Evolutionary conservation across 2,888 invertebrate genomes (phyloP).

Genomic region (Syrista parreyssii): DNA sequence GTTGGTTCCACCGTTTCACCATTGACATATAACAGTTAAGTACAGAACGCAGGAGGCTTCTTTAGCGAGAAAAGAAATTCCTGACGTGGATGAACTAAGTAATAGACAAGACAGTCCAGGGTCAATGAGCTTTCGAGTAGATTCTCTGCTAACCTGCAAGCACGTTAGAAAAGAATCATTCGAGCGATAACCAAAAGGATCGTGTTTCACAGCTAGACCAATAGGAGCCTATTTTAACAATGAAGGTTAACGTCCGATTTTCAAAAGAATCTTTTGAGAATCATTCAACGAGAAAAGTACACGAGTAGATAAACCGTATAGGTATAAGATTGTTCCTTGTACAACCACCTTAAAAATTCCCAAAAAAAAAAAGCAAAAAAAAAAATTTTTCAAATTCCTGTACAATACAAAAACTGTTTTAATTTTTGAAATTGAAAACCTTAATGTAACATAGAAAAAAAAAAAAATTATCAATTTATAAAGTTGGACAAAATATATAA

Average conservation of each 20-base stretch:
- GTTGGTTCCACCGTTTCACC: not conserved
- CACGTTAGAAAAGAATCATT: not conserved
- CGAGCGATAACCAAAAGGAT: not conserved
- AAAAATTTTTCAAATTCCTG: too few relatives aligned
- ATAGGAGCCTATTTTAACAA: not conserved
- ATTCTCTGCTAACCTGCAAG: not conserved
- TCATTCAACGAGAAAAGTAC: not conserved
- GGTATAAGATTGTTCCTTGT: not conserved
- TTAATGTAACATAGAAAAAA: too few relatives aligned
- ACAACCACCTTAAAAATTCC: not conserved
- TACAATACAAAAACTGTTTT: too few relatives aligned
- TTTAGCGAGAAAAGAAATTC: not conserved
- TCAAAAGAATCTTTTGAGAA: not conserved
- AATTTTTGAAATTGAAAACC: too few relatives aligned
- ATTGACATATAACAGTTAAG: not conserved
- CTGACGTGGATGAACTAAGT: not conserved
- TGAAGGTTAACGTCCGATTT: not conserved
- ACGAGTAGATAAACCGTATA: not conserved
- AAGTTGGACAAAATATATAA: slow-evolving; percentile 19
- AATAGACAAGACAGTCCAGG: not conserved
- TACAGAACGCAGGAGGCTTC: not conserved
- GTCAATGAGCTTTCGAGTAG: not conserved
- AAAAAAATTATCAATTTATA: not conserved
- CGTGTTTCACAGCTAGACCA: not conserved
- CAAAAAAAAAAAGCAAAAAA: too few relatives aligned